Evolutionary conservation across 2,797 vertebrate species (phyloP), one percentile per base, ranked within the genome.

Genomic region (Hydrophis major): DNA sequence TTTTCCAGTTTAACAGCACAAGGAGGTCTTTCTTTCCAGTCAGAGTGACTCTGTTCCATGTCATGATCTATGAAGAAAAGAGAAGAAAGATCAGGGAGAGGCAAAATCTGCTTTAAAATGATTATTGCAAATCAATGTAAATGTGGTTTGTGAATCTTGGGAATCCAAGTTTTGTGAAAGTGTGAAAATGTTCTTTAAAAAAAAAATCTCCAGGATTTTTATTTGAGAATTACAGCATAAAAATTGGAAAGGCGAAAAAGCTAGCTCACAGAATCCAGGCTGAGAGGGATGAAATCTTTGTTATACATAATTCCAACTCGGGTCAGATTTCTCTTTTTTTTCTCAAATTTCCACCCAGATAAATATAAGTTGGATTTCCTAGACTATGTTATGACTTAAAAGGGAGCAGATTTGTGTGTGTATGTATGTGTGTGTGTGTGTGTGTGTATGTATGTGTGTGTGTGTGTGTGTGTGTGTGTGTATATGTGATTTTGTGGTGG

Each of bases 1-100:
- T 94, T 96, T 93, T 96, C 95, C 83, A 94, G 91, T 87, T 94
- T 94, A 87, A 92, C 89, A 92, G 95, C 94, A 50, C 89, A 95
- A 0, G 95, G 66, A 27, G 94, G 94, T 59, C 94, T 94, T 93
- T 95, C 96, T 2, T 95, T 89, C 61, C 95, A 96, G 37, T 95
- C 95, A 0, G 95, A 94, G 78, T 94, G 95, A 89, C 94, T 92
- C 92, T 94, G 93, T 92, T 96, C 96, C 93, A 90, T 89, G 69
- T 55, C 57, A n/a, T 87, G 87, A 47, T 92, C 94, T 96, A 83
- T 92, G 60, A 0, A 32, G 25, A n/a, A 32, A 47, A 18, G 2
- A 4, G 37, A 16, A 74, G 12, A 60, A 74, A 83, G 6, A 61
- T 32, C 50, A 22, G n/a, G 25, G 28, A 28, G 6, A 37, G 20